Conservation (phyloP, 2,797 vertebrate species). For the Smutsia gigantea region DNA sequence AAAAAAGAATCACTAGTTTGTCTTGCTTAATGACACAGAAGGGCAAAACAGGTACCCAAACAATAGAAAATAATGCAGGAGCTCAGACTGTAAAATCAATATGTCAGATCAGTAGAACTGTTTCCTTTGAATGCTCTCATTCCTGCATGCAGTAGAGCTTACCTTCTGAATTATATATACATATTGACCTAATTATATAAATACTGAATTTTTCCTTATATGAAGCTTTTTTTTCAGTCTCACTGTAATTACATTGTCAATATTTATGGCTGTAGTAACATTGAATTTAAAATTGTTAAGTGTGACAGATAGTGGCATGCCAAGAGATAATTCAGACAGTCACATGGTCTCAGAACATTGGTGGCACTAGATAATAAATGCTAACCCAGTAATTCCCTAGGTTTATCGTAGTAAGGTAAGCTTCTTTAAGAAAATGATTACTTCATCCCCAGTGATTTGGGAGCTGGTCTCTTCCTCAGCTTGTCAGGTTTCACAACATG, state of each 20-base stretch:
- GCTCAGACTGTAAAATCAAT: conserved; percentile 85
- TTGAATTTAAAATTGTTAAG: conserved; percentile 85
- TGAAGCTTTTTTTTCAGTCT: conserved; percentile 82
- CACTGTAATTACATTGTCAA: conserved; percentile 86
- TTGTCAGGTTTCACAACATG: not conserved
- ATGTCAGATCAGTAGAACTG: conserved; percentile 77
- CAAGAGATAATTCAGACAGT: conserved; percentile 73
- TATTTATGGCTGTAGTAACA: conserved; percentile 85
- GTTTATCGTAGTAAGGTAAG: not conserved
- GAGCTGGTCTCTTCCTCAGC: not conserved
- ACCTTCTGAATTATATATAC: conserved; percentile 86
- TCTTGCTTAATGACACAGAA: conserved; percentile 79
- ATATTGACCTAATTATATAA: conserved; percentile 88
- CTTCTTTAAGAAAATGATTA: not conserved
- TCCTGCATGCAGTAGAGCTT: conserved; percentile 72
- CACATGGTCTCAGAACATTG: conserved; percentile 51
- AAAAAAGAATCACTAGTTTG: conserved; percentile 69
- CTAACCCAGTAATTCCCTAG: not conserved
- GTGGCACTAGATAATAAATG: conserved; percentile 46
- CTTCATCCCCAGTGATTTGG: not conserved
- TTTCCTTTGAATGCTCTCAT: conserved; percentile 73
- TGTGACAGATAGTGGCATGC: conserved; percentile 81
- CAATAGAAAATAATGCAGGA: conserved; percentile 81
- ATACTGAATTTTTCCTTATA: conserved; percentile 87
- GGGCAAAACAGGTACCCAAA: conserved; percentile 76